Evolutionary conservation across 2,797 vertebrate genomes (phyloP), one percentile per base, ranked within the genome.

Genomic region (Parotocinclus haroldoi): DNA sequence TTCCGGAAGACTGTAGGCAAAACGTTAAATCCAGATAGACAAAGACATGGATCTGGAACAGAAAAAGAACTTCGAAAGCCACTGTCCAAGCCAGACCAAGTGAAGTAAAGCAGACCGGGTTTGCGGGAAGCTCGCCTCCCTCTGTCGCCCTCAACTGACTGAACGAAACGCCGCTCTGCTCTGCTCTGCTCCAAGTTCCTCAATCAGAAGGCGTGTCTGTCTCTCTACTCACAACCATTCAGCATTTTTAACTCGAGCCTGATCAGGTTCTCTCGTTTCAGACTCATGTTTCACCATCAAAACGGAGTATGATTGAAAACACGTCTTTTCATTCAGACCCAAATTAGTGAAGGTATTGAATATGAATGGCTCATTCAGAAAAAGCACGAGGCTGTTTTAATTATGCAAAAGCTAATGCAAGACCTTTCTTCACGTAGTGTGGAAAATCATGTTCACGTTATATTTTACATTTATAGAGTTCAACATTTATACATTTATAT

Each of bases 141-240:
- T 87, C 86, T 87, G 84, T 88, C 85, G 86, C 87, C 85, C 86
- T 88, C 87, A 86, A 76, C 87, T 85, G 85, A 87, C 85, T 82
- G 74, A 80, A 74, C 74, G 82, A 80, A 83, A 79, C 27, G 77
- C 73, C 38, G 64, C 55, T 61, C 27, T 37, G 55, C 66, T 19
- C 56, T 14, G 50, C 38, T 58, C 10, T 58, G 63, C 37, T 56
- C 50, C 48, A 52, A 36, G 45, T 13, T 63, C 69, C 49, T 53
- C 17, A 42, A 9, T 42, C 63, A n/a, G 70, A 62, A 74, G 66
- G 72, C 67, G 76, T 69, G 70, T 76, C 70, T 69, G 70, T 75
- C 70, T 67, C 63, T 17, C 42, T 39, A 39, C 36, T 18, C 19
- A 14, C 40, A 27, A 6, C 17, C 59, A 39, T 68, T 70, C 50